phyloP scores from a whole-genome alignment of 2,797 vertebrate genomes.

The Heterohyrax brucei region DNA sequence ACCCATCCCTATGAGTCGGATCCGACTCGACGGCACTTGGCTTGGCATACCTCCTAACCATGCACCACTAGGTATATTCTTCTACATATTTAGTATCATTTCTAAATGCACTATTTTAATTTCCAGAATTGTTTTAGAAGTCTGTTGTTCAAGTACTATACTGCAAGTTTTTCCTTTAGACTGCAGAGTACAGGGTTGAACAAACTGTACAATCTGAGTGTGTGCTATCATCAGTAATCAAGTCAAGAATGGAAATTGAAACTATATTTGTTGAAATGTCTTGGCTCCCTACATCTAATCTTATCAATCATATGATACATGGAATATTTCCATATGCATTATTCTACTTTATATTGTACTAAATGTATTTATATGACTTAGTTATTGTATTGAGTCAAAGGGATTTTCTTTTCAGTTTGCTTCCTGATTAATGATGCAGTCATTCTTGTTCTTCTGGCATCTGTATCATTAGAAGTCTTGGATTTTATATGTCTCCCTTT shows the following conservation, averaged over 20 bases:
- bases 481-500: constrained; percentile 74
- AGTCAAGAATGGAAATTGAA: constrained; percentile 12
- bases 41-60: too few relatives aligned
- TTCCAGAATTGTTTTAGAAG: not conserved
- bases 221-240: not conserved
- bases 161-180: not conserved
- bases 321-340: not conserved
- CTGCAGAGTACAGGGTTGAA: not conserved
- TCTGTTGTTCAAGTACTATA: rapidly evolving
- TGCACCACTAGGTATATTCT: not conserved
- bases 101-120: not conserved
- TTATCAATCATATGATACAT: not conserved
- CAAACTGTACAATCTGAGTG: not conserved
- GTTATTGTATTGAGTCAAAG: not conserved
- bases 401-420: constrained; percentile 18
- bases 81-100: not conserved
- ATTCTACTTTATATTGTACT: not conserved
- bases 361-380: not conserved
- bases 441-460: constrained; percentile 80
- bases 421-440: constrained; percentile 77
- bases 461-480: constrained; percentile 74
- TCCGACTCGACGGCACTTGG: too few relatives aligned
- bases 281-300: not conserved
- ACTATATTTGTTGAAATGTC: not conserved
- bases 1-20: too few relatives aligned